Percentiles rank a stretch among this genome's conserved stretches.
Evolutionary conservation across 35 echinoderm and acorn worm species (phyloP).

Genomic region (Ptychodera flava): DNA sequence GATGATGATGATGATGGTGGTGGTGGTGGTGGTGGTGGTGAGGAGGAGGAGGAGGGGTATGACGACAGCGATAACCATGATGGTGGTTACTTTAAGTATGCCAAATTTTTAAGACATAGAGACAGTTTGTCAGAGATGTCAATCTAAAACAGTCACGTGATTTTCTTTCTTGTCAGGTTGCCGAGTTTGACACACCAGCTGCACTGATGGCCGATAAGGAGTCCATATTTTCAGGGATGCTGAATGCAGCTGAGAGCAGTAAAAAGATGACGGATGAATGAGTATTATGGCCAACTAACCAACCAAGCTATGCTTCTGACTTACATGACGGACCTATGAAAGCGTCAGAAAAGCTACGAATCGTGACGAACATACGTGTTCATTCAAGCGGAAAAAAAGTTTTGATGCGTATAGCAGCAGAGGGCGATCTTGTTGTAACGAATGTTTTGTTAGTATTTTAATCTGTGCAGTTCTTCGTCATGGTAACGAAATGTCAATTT

Average conservation of each 20-base stretch:
- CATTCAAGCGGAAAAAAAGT: background rate
- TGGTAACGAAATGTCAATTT: too few species aligned
- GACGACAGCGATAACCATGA: background rate
- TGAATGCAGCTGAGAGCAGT: constrained; percentile 33
- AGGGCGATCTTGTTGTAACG: background rate
- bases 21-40: background rate
- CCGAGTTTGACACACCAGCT: constrained; percentile 82
- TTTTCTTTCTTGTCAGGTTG: constrained; percentile 40
- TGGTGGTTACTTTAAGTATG: background rate
- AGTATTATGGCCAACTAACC: background rate
- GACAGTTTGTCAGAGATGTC: background rate
- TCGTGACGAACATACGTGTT: background rate
- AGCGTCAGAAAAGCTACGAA: too few species aligned
- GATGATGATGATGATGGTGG: constrained; percentile 4
- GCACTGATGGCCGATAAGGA: constrained; percentile 41
- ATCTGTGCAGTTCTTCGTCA: too few species aligned
- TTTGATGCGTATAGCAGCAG: background rate
- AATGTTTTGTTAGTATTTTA: too few species aligned
- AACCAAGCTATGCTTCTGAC: too few species aligned
- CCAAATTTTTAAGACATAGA: background rate
- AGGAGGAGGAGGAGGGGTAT: background rate
- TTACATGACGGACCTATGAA: too few species aligned
- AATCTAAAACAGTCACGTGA: background rate
- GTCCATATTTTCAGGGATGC: constrained; percentile 68
- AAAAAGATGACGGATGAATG: background rate